A percentile compares a stretch with the other conserved stretches of the same genome.
These are phyloP conservation scores for Criorhina ranunculi DNA, from an alignment of 2,888 invertebrate genomes.

Conservation along the genomic window DNA sequence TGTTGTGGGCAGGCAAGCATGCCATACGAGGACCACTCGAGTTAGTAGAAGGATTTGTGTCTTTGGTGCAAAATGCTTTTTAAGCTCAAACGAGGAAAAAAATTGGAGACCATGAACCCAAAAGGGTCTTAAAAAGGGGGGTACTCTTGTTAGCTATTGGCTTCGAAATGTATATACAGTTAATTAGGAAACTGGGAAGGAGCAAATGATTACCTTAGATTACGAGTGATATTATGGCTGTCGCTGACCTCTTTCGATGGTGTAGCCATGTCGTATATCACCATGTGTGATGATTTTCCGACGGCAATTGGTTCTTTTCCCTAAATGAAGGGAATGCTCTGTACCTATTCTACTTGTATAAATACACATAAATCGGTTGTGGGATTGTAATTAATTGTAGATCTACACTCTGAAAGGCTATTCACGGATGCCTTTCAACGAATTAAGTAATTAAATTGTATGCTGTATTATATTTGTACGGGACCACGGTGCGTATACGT, in stretches of 20 bases:
- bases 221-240: conserved; percentile 50
- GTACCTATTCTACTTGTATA: conserved; percentile 28
- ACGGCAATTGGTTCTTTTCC: conserved; percentile 19
- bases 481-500: conserved; percentile 57
- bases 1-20: conserved; percentile 72
- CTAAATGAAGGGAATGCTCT: conserved; percentile 6
- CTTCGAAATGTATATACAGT: conserved; percentile 58
- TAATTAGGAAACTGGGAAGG: conserved; percentile 62
- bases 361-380: conserved; percentile 44
- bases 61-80: conserved; percentile 69
- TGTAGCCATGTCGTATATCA: background rate
- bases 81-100: conserved; percentile 12
- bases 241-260: conserved; percentile 40
- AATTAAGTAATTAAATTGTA: conserved; percentile 55
- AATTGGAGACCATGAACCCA: conserved; percentile 45
- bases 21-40: conserved; percentile 58
- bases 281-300: conserved; percentile 27
- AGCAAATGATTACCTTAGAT: conserved; percentile 60
- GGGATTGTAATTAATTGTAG: conserved; percentile 33
- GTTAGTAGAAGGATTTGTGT: conserved; percentile 66
- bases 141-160: conserved; percentile 35
- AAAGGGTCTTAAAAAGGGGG: conserved; percentile 49
- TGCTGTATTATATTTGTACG: conserved; percentile 42
- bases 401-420: background rate
- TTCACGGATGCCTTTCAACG: conserved; percentile 16